These are phyloP conservation scores for Neoaliturus tenellus DNA, from an alignment of 2,888 invertebrate genomes.

Conservation along the genomic window DNA sequence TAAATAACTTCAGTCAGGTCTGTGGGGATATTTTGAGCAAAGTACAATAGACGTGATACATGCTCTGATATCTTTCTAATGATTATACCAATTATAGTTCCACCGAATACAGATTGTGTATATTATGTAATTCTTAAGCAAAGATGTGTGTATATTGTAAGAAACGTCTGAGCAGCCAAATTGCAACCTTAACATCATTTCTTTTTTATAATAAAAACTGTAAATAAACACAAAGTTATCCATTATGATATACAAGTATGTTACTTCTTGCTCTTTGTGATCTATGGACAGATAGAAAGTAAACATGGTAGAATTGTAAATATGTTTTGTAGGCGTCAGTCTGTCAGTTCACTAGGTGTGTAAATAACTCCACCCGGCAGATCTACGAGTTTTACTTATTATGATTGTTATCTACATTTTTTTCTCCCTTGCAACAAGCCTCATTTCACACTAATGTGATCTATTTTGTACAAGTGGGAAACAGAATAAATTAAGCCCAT, in stretches of 20 bases:
- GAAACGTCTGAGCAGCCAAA: not conserved
- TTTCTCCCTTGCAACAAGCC: constrained; percentile 28
- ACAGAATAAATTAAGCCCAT: constrained; percentile 38
- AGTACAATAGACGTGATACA: not conserved
- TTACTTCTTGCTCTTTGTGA: constrained; percentile 18
- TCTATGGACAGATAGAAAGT: constrained; percentile 23
- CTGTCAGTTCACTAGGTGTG: constrained; percentile 38
- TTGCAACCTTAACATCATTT: not conserved
- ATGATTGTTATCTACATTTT: constrained; percentile 35
- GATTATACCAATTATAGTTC: not conserved
- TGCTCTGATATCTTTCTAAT: not conserved
- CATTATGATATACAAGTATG: not conserved
- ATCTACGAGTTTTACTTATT: constrained; percentile 4
- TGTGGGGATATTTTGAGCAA: not conserved
- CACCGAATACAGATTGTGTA: not conserved
- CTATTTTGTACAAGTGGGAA: constrained; percentile 50
- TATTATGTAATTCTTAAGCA: not conserved
- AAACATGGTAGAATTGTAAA: constrained; percentile 41
- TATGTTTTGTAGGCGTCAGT: constrained; percentile 42
- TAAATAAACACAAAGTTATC: constrained; percentile 28
- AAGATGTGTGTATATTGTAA: constrained; percentile 21
- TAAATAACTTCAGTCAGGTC: not conserved
- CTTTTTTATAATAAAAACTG: constrained; percentile 1
- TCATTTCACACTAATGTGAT: constrained; percentile 39
- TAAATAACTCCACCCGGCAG: constrained; percentile 27